phyloP scores from a whole-genome alignment of 1,140 invertebrate genomes.

The Drosophila athabasca region DNA sequence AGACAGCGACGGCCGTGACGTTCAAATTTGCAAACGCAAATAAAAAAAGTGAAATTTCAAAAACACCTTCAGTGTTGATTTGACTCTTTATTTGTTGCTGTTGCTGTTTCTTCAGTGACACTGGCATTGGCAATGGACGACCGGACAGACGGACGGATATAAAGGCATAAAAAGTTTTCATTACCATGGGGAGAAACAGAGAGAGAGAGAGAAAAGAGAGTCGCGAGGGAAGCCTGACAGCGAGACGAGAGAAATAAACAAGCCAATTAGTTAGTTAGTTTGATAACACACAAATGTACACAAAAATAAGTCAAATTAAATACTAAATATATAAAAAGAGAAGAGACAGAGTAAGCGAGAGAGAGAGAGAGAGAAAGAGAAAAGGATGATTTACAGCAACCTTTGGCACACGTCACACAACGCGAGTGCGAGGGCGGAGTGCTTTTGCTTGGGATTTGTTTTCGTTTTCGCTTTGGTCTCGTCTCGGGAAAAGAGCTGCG shows the following conservation, averaged over 20 bases:
- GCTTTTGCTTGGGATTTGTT: too few species aligned
- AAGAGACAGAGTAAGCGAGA: too few species aligned
- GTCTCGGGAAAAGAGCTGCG: too few species aligned
- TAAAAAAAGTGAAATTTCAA: constrained; percentile 56
- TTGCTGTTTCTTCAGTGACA: constrained; percentile 35
- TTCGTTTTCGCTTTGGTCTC: too few species aligned
- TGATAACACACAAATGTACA: constrained; percentile 28
- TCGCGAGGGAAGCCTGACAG: constrained; percentile 2
- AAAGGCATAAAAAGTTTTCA: constrained; percentile 11
- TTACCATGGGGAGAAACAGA: constrained; percentile 17
- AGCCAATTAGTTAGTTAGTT: constrained; percentile 54
- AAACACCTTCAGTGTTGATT: constrained; percentile 38
- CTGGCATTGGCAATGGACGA: constrained; percentile 52
- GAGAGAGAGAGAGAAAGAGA: too few species aligned
- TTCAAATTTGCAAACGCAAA: constrained; percentile 43
- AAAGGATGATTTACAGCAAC: constrained; percentile 15
- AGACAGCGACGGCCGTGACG: constrained; percentile 27
- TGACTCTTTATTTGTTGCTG: constrained; percentile 18
- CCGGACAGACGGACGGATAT: too few species aligned
- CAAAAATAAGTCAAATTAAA: constrained; percentile 19
- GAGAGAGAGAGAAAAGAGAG: not conserved
- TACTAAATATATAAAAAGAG: constrained; percentile 1
- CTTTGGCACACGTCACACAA: constrained; percentile 12
- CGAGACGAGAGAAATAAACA: constrained; percentile 35
- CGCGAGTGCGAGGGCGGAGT: too few species aligned